Evolutionary conservation across 1,140 invertebrate species (phyloP).

Genomic region (Lycorma delicatula): DNA sequence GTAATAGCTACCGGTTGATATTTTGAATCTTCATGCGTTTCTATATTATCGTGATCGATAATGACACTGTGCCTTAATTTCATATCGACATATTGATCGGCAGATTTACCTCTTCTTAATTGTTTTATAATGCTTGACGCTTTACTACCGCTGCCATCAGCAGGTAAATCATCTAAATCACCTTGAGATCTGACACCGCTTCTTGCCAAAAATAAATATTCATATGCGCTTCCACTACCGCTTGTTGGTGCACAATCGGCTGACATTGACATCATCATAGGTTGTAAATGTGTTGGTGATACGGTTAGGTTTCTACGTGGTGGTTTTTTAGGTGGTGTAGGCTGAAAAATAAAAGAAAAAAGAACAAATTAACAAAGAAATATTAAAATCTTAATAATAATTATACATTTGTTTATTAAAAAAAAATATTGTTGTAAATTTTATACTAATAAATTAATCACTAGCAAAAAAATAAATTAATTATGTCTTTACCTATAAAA

Average conservation of each 20-base stretch:
- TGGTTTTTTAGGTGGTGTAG: constrained; percentile 79
- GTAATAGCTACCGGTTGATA: constrained; percentile 60
- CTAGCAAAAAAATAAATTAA: no score
- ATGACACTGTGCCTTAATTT: constrained; percentile 46
- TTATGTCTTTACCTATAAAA: no score
- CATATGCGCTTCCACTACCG: constrained; percentile 44
- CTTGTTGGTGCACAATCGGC: constrained; percentile 38
- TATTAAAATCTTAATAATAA: no score
- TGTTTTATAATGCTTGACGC: constrained; percentile 38
- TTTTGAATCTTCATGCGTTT: constrained; percentile 45
- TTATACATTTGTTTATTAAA: no score
- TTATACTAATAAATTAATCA: no score
- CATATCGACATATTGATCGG: constrained; percentile 69
- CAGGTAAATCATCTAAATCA: constrained; percentile 51
- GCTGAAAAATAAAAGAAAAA: constrained; percentile 42
- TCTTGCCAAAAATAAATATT: constrained; percentile 50
- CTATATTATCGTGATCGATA: constrained; percentile 35
- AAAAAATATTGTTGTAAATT: no score
- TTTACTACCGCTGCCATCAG: constrained; percentile 34
- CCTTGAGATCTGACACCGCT: constrained; percentile 51
- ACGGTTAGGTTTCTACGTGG: constrained; percentile 74
- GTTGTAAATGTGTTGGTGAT: constrained; percentile 61
- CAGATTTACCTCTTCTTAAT: constrained; percentile 57
- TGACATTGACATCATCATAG: constrained; percentile 48
- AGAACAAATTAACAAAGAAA: no score